phyloP scores from a whole-genome alignment of 2,113 vertebrate genomes.

The Platysteira castanea region DNA sequence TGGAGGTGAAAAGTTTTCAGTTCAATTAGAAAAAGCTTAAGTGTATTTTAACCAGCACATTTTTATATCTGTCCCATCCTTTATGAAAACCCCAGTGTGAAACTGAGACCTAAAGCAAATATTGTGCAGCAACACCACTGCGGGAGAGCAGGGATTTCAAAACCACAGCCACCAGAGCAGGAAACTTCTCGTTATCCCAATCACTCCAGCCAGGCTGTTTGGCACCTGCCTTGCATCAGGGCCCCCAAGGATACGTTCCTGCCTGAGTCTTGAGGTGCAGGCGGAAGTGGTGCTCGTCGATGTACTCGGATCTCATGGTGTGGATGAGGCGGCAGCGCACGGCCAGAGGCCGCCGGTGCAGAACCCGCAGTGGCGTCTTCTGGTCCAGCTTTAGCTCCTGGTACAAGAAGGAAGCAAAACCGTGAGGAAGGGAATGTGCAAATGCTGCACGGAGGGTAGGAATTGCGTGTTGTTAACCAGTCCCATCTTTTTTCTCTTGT shows the following conservation, averaged over 20 bases:
- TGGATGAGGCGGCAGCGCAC: conserved; percentile 85
- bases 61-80: neutral
- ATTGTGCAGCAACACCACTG: neutral
- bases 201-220: neutral
- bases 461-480: neutral
- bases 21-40: neutral
- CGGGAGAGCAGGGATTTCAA: neutral
- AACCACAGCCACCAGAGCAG: neutral
- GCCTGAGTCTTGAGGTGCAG: conserved; percentile 90
- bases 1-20: neutral
- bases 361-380: conserved; percentile 92
- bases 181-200: neutral
- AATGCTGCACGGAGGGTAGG: neutral
- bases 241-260: conserved; percentile 90
- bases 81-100: neutral
- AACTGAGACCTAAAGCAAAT: neutral
- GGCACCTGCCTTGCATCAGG: rapidly evolving
- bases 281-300: conserved; percentile 89
- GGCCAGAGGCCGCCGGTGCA: conserved; percentile 89
- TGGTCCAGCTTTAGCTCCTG: conserved; percentile 91
- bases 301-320: conserved; percentile 79
- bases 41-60: neutral
- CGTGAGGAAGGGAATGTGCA: neutral
- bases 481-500: neutral
- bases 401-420: neutral